Conservation (phyloP, 2,797 vertebrate genomes). For the Parauchenoglanis punctatus region DNA sequence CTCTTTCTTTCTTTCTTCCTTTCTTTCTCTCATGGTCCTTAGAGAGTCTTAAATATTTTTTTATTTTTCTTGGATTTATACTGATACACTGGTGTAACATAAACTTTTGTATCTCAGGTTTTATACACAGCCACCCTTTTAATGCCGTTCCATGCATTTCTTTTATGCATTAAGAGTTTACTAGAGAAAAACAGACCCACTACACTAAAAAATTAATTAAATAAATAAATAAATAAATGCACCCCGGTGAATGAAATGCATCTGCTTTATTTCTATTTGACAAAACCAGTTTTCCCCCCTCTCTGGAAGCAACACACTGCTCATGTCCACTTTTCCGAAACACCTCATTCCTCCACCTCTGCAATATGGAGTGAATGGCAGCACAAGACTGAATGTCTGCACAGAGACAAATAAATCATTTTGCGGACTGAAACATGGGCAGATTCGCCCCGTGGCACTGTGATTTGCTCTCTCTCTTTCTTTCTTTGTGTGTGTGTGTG, state of each 20-base stretch:
- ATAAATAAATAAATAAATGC: not conserved
- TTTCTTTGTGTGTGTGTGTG: not conserved
- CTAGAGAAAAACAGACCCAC: too few species aligned
- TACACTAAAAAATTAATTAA: too few species aligned
- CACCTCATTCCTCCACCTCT: conserved; percentile 42
- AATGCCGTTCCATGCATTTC: not conserved
- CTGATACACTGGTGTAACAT: conserved; percentile 15
- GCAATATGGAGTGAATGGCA: conserved; percentile 17
- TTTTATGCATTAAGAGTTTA: not conserved
- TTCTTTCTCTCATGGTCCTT: not conserved
- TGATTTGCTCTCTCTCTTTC: conserved; percentile 11
- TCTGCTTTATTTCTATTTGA: not conserved
- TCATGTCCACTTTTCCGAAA: conserved; percentile 44
- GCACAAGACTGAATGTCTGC: conserved; percentile 3
- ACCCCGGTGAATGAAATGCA: not conserved
- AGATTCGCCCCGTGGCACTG: conserved; percentile 1
- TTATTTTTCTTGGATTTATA: conserved; percentile 1
- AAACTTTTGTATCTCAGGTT: conserved; percentile 9
- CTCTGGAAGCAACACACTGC: not conserved
- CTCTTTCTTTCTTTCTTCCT: not conserved
- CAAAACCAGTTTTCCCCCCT: not conserved
- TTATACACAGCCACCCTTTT: not conserved
- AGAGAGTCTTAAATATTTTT: not conserved
- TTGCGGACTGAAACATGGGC: conserved; percentile 21
- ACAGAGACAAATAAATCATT: conserved; percentile 7